phyloP scores from a whole-genome alignment of 2,797 vertebrate species.

The Halcyon leucocephala region DNA sequence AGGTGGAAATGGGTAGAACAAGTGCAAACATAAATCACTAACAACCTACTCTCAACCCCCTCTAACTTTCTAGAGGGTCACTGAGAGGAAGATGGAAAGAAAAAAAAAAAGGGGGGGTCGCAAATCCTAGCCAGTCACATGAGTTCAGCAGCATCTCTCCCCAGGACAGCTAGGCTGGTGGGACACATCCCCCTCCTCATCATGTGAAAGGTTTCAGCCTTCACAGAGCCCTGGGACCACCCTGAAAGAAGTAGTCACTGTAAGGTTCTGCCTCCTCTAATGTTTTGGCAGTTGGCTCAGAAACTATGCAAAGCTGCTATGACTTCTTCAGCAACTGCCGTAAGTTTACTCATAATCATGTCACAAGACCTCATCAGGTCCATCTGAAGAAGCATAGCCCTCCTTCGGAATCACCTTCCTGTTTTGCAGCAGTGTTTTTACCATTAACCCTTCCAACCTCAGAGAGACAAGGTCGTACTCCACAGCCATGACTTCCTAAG shows the following conservation, averaged over 20 bases:
- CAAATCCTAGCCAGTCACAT: background rate
- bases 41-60: background rate
- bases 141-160: background rate
- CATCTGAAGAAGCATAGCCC: background rate
- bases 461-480: background rate
- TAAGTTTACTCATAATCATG: background rate
- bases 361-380: background rate
- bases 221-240: background rate
- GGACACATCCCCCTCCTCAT: background rate
- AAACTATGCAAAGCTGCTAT: background rate
- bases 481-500: background rate
- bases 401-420: background rate
- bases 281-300: background rate
- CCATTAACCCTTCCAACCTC: background rate
- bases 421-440: background rate
- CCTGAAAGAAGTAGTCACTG: background rate
- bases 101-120: background rate
- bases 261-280: background rate
- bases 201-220: background rate
- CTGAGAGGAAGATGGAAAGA: background rate
- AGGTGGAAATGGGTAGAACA: background rate
- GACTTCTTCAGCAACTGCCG: background rate
- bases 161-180: background rate
- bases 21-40: background rate
- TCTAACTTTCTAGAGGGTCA: background rate